Evolutionary conservation across 2,888 invertebrate genomes (phyloP).

Genomic region (Drosophila helvetica): DNA sequence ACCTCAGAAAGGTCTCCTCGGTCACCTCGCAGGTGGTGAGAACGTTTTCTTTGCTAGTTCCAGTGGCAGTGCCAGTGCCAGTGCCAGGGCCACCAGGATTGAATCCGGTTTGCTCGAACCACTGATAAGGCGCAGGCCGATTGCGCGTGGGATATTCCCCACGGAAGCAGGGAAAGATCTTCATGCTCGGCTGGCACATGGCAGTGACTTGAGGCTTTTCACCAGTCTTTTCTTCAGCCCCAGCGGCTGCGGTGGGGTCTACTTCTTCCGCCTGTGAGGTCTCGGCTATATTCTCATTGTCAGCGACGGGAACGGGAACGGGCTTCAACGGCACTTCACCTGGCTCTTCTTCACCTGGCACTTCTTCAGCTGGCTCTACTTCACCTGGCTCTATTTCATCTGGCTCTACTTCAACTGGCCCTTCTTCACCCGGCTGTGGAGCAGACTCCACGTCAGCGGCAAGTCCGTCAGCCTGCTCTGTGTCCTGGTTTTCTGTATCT

Average conservation of each 20-base stretch:
- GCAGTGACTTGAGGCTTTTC: background rate
- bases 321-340: too few species aligned
- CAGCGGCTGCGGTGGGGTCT: background rate
- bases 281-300: background rate
- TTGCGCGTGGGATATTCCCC: slow-evolving; percentile 31
- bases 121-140: slow-evolving; percentile 20
- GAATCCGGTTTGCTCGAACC: slow-evolving; percentile 25
- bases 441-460: rapidly evolving
- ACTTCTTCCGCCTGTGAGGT: background rate
- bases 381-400: too few species aligned
- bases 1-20: slow-evolving; percentile 62
- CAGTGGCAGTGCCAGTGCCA: background rate
- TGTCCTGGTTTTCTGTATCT: background rate
- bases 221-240: too few species aligned
- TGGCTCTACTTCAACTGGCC: background rate
- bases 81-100: slow-evolving; percentile 9
- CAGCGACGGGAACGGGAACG: background rate
- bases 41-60: background rate
- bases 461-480: background rate
- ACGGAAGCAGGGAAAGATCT: slow-evolving; percentile 26
- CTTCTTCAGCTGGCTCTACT: too few species aligned
- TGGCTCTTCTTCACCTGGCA: too few species aligned
- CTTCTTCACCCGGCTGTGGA: background rate
- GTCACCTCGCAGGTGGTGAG: slow-evolving; percentile 57
- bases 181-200: background rate